A percentile compares a stretch with the other conserved stretches of the same genome.
These are phyloP conservation scores for Papilio polytes DNA, from an alignment of 1,140 invertebrate genomes.

Conservation along the genomic window DNA sequence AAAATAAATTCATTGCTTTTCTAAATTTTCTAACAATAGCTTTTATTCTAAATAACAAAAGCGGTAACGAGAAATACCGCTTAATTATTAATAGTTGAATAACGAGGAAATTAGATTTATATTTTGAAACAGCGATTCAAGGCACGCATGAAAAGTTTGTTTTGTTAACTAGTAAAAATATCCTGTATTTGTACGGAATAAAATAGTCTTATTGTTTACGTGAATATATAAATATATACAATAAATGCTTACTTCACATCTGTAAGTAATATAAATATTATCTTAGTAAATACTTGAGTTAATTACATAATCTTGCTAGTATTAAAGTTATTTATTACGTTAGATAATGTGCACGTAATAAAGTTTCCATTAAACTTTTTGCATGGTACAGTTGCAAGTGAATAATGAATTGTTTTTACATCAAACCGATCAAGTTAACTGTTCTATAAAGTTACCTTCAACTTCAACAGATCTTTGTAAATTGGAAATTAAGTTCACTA, in stretches of 20 bases:
- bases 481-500: background rate
- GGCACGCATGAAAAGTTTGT: constrained; percentile 7
- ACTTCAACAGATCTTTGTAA: no score
- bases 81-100: background rate
- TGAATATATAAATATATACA: background rate
- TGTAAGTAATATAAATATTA: background rate
- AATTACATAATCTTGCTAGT: background rate
- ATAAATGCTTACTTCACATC: background rate
- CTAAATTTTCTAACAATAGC: background rate
- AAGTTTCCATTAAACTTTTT: constrained; percentile 19
- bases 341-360: background rate
- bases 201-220: background rate
- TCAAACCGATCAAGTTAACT: background rate
- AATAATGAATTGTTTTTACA: constrained; percentile 3
- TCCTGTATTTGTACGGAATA: background rate
- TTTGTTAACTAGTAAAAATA: constrained; percentile 6
- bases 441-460: no score
- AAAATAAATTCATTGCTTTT: no score
- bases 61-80: background rate
- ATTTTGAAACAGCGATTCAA: background rate
- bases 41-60: background rate
- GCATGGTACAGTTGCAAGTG: background rate
- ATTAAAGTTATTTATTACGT: background rate
- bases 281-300: no score
- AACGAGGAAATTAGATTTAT: background rate